Evolutionary conservation across 1,140 invertebrate species (phyloP).

Genomic region (Mactra quadrangularis): DNA sequence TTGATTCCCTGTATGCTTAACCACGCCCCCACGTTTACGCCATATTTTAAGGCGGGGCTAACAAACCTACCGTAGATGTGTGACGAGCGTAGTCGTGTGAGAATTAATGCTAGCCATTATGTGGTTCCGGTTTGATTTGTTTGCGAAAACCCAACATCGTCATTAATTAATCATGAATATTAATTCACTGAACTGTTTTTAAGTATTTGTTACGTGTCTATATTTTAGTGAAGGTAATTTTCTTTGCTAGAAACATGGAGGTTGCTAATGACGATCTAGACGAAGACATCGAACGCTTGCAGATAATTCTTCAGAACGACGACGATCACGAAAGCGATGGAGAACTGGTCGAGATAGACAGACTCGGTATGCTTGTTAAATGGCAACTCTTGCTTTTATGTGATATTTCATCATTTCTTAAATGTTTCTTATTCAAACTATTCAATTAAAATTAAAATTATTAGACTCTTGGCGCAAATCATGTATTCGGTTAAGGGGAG

Average conservation of each 20-base stretch:
- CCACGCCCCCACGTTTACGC: too few relatives aligned
- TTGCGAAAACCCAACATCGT: too few relatives aligned
- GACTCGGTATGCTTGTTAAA: background rate
- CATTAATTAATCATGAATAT: conserved; percentile 32
- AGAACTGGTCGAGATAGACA: conserved; percentile 37
- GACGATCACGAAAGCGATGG: conserved; percentile 59
- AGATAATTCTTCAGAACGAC: conserved; percentile 61
- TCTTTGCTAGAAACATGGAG: background rate
- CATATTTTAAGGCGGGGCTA: too few relatives aligned
- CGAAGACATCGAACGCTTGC: conserved; percentile 65
- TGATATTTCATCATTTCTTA: background rate
- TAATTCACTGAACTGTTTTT: background rate
- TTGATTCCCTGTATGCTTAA: too few relatives aligned
- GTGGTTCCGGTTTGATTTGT: too few relatives aligned
- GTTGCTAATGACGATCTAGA: conserved; percentile 57
- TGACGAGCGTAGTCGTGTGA: too few relatives aligned
- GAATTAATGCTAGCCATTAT: too few relatives aligned
- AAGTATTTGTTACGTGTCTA: background rate
- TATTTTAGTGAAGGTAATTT: background rate
- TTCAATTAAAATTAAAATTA: background rate
- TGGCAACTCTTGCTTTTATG: background rate
- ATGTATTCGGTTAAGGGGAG: conserved; percentile 15
- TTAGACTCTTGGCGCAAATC: too few relatives aligned
- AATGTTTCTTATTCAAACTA: background rate
- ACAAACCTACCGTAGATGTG: too few relatives aligned